Percentiles rank a stretch among this genome's conserved stretches.
phyloP scores from a whole-genome alignment of 2,797 vertebrate genomes.

The Rhinichthys osculus region DNA sequence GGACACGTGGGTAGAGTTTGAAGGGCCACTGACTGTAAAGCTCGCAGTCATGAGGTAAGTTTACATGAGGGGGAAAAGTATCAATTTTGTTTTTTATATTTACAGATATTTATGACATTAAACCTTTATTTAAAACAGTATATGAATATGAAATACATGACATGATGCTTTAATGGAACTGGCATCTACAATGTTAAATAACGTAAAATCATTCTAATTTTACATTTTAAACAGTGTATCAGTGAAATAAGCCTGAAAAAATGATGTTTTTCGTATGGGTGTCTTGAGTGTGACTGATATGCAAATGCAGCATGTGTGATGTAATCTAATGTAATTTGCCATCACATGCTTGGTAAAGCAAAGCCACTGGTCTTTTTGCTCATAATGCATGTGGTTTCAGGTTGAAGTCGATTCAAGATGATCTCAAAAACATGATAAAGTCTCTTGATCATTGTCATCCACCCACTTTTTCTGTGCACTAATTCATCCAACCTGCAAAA shows the following conservation, averaged over 20 bases:
- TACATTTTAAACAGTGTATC: conserved; percentile 5
- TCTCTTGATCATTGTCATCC: conserved; percentile 76
- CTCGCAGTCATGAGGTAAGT: conserved; percentile 46
- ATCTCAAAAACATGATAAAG: conserved; percentile 53
- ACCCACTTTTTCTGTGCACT: conserved; percentile 80
- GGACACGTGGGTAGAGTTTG: conserved; percentile 71
- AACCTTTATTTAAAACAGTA: neutral
- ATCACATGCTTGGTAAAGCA: conserved; percentile 9
- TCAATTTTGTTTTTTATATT: neutral
- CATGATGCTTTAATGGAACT: neutral
- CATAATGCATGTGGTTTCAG: conserved; percentile 28
- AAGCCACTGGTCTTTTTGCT: neutral
- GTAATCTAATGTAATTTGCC: conserved; percentile 23
- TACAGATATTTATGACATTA: neutral
- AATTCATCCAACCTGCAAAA: conserved; percentile 79
- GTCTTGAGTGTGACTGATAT: conserved; percentile 28
- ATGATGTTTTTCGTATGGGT: neutral
- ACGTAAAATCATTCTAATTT: neutral
- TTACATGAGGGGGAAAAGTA: conserved; percentile 15
- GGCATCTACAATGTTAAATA: neutral
- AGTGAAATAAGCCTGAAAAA: conserved; percentile 24
- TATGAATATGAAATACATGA: neutral
- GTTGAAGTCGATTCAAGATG: conserved; percentile 21
- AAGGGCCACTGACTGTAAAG: conserved; percentile 61
- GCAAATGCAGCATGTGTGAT: conserved; percentile 25